Conservation (phyloP, 2,113 vertebrate species). For the Hydropotes inermis region DNA sequence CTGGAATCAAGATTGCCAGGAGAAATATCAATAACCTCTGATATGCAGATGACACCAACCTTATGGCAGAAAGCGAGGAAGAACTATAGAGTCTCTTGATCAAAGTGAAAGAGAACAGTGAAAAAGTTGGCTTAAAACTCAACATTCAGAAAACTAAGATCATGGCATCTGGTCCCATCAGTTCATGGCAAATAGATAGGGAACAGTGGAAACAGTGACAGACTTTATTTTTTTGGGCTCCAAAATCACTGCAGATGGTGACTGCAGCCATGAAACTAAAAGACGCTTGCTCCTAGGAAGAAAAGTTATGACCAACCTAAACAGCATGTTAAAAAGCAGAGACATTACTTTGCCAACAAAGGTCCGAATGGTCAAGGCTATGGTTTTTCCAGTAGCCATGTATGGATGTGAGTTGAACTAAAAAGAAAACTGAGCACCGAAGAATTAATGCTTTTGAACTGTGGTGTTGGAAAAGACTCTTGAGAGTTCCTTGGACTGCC, state of each 20-base stretch:
- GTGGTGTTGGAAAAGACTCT: background rate
- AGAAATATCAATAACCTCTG: background rate
- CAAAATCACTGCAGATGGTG: background rate
- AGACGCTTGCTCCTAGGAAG: background rate
- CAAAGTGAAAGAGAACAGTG: background rate
- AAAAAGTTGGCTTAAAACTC: background rate
- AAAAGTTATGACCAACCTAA: background rate
- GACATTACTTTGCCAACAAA: background rate
- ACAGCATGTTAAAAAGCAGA: background rate
- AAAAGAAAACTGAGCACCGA: background rate
- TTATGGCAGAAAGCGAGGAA: background rate
- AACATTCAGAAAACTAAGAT: background rate
- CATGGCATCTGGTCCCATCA: background rate
- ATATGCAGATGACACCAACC: background rate
- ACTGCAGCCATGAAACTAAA: background rate
- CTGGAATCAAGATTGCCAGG: background rate
- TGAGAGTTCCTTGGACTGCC: background rate
- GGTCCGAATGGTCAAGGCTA: background rate
- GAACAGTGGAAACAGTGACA: background rate
- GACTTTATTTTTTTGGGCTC: accelerated
- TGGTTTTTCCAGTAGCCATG: background rate
- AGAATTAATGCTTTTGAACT: background rate
- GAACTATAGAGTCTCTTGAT: background rate
- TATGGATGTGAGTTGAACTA: background rate
- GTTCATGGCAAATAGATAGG: background rate